phyloP scores from a whole-genome alignment of 2,113 vertebrate species.

The Ptilorrhoa leucosticta region DNA sequence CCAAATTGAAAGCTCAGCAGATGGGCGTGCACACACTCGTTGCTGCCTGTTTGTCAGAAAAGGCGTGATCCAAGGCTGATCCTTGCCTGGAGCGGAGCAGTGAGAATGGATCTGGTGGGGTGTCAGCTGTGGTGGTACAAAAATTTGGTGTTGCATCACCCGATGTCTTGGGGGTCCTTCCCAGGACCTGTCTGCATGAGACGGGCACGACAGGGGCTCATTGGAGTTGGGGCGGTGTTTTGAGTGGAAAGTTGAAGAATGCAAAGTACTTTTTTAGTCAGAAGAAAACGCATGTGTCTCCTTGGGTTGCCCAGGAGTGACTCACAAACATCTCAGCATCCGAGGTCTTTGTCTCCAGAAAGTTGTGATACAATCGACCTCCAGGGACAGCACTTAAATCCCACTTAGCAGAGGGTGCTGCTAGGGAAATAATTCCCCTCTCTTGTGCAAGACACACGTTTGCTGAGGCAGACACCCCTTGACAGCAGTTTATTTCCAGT shows the following conservation, averaged over 20 bases:
- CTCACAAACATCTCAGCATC: neutral
- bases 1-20: neutral
- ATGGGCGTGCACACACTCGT: rapidly evolving
- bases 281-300: neutral
- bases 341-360: neutral
- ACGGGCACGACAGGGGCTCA: neutral
- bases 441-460: neutral
- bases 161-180: neutral
- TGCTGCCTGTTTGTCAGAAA: neutral
- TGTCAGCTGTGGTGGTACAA: neutral
- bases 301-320: neutral
- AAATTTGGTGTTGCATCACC: neutral
- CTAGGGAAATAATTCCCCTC: neutral
- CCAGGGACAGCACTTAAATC: neutral
- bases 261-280: neutral
- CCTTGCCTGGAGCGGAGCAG: neutral
- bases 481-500: neutral
- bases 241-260: neutral
- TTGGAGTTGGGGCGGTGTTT: neutral
- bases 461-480: neutral
- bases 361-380: neutral
- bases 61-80: neutral
- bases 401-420: neutral
- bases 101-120: neutral
- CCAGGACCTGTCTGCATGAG: rapidly evolving